Evolutionary conservation across 2,797 vertebrate species (phyloP), one percentile per base, ranked within the genome.

Genomic region (Anomalospiza imberbis): DNA sequence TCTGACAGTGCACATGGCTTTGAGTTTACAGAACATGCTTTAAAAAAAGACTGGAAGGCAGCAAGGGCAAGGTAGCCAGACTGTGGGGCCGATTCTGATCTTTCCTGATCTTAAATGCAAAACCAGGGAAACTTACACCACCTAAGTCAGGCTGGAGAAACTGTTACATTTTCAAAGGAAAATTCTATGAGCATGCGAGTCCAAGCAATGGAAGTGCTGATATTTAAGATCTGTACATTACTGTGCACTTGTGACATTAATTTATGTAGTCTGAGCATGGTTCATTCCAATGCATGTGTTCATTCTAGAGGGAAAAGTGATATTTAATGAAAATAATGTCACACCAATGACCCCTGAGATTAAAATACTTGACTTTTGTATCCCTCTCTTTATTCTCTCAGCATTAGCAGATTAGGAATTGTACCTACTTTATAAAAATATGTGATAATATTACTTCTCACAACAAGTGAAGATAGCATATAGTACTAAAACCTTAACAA

Each of bases 1-100:
- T 90, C 72, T 82, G 91, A 96, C 96, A 95, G 92, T 91, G 86
- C 81, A 91, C 93, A 93, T 91, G 95, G 95, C 93, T 93, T 88
- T 4, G 13, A 97, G 92, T 93, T 94, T 93, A 95, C 92, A 95
- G 84, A 95, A 90, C 86, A 83, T 0, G 61, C 75, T 95, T 83
- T 71, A 67, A 76, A 91, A 95, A 72, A 89, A 94, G 77, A 87
- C 63, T 95, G 63, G 47, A 91, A 94, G 77, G 71, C 63, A 89
- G 24, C 38, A 60, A 86, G 88, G 79, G 76, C 84, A 94, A 90
- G 45, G 78, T 95, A 94, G 85, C 81, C 90, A 79, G 78, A 28
- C 38, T 78, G 55, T 53, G 71, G 48, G 40, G 50, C 58, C 90
- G 42, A 95, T 93, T 73, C 94, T 91, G n/a, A 88, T 91, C 79